Percentiles rank a stretch among this genome's conserved stretches.
phyloP scores from a whole-genome alignment of 2,797 vertebrate genomes.

The Halcyon leucocephala region DNA sequence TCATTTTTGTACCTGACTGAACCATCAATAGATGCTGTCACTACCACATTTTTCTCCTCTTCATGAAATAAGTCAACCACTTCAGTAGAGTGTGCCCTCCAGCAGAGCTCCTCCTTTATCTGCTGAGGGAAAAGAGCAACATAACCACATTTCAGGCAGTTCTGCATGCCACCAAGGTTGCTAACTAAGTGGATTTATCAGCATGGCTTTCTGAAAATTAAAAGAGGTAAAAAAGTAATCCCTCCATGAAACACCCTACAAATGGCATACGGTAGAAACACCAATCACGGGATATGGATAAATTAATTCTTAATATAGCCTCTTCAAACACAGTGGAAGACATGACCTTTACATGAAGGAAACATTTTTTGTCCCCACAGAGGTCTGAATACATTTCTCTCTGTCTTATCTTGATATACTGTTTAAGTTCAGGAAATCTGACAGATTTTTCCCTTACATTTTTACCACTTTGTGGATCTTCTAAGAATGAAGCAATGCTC shows the following conservation, averaged over 20 bases:
- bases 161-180: neutral
- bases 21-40: constrained; percentile 75
- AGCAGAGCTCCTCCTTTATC: constrained; percentile 75
- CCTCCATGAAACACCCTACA: neutral
- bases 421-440: neutral
- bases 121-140: constrained; percentile 45
- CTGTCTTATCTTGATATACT: neutral
- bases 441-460: constrained; percentile 67
- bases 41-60: constrained; percentile 71
- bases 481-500: constrained; percentile 73
- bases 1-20: constrained; percentile 75
- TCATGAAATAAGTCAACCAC: constrained; percentile 66
- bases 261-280: neutral
- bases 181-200: neutral
- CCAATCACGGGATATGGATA: neutral
- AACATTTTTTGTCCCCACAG: neutral
- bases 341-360: neutral
- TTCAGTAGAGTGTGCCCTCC: constrained; percentile 74
- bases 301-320: neutral
- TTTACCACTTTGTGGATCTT: constrained; percentile 59
- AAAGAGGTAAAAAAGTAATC: neutral
- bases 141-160: neutral
- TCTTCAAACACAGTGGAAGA: neutral
- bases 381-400: neutral
- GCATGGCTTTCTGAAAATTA: neutral